Percentiles rank a stretch among this genome's conserved stretches.
Conservation (phyloP, 2,888 invertebrate species). For the Linyphia triangularis region DNA sequence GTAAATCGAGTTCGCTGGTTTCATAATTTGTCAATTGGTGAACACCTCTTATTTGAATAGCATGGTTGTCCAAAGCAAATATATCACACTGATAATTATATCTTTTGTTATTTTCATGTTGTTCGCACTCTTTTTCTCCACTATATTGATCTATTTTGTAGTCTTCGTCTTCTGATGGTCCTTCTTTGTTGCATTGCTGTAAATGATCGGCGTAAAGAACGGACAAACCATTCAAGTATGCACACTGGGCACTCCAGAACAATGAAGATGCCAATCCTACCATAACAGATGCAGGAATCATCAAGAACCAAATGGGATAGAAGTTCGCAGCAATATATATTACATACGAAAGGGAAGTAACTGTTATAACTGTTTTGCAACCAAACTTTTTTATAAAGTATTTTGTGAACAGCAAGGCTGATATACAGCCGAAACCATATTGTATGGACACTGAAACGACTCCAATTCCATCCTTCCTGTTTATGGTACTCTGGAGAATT, state of each 20-base stretch:
- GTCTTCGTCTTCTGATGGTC: background rate
- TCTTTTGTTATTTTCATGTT: too few relatives aligned
- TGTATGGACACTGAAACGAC: slow-evolving; percentile 93
- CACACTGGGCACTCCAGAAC: slow-evolving; percentile 98
- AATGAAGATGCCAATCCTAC: slow-evolving; percentile 96
- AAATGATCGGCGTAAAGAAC: slow-evolving; percentile 84
- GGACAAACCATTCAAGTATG: slow-evolving; percentile 95
- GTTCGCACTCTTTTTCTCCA: background rate
- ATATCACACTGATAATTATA: background rate
- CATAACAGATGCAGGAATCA: slow-evolving; percentile 93
- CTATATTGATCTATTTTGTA: background rate
- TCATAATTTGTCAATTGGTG: too few relatives aligned
- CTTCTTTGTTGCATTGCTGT: background rate
- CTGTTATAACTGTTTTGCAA: slow-evolving; percentile 96
- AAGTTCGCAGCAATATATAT: slow-evolving; percentile 97
- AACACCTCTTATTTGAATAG: background rate
- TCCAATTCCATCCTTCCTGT: slow-evolving; percentile 92
- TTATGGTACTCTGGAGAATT: slow-evolving; percentile 93
- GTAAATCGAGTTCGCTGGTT: too few relatives aligned
- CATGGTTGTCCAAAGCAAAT: background rate
- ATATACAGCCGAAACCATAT: slow-evolving; percentile 94
- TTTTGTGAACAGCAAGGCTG: slow-evolving; percentile 96
- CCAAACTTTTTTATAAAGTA: slow-evolving; percentile 94
- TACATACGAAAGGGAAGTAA: slow-evolving; percentile 95
- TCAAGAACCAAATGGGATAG: slow-evolving; percentile 90